These are phyloP conservation scores for Podarcis cretensis DNA, from an alignment of 2,113 vertebrate genomes.

Conservation along the genomic window DNA sequence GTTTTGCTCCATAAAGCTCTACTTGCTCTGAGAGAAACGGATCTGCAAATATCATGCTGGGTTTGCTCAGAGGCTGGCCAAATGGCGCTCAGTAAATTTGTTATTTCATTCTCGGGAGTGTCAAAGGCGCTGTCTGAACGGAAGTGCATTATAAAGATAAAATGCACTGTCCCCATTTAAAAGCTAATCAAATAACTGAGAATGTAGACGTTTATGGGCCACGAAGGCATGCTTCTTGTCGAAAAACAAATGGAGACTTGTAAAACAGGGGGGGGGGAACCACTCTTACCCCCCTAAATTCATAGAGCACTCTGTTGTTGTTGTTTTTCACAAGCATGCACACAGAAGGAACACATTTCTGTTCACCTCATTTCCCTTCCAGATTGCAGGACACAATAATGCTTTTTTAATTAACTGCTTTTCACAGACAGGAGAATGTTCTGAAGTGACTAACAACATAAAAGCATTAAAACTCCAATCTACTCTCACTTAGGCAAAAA, in stretches of 20 bases:
- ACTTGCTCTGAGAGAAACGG: not conserved
- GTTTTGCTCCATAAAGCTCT: not conserved
- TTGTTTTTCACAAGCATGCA: not conserved
- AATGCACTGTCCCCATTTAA: not conserved
- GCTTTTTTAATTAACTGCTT: not conserved
- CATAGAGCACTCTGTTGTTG: not conserved
- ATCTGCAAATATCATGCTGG: accelerated
- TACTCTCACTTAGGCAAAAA: no score
- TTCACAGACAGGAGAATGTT: no score
- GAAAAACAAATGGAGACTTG: not conserved
- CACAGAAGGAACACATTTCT: not conserved
- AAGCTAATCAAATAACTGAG: not conserved
- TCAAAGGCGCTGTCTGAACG: accelerated
- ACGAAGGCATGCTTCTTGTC: not conserved
- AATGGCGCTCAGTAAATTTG: not conserved
- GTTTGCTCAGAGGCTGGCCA: not conserved
- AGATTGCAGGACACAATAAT: not conserved
- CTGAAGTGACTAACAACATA: no score
- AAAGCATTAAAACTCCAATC: no score
- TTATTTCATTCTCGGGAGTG: not conserved
- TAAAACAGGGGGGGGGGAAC: not conserved
- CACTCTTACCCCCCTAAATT: not conserved
- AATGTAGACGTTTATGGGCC: not conserved
- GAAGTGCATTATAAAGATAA: not conserved
- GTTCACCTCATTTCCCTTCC: not conserved